phyloP scores from a whole-genome alignment of 2,797 vertebrate species.

The Okamejei kenojei region DNA sequence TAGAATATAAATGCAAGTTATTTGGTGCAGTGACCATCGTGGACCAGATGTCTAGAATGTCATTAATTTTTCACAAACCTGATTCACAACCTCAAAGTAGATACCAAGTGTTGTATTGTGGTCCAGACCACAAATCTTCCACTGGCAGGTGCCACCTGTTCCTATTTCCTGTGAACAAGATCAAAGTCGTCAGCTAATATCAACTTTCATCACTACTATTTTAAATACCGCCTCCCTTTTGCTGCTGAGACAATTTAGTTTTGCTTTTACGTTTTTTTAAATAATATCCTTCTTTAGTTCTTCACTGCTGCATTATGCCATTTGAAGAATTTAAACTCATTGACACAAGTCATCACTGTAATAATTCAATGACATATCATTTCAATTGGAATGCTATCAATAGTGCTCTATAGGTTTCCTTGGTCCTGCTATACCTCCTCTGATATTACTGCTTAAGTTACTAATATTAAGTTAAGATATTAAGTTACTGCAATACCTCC shows the following conservation, averaged over 20 bases:
- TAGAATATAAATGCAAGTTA: too few relatives aligned
- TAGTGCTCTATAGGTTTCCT: not conserved
- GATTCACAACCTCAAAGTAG: conserved; percentile 94
- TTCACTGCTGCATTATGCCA: not conserved
- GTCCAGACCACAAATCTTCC: conserved; percentile 93
- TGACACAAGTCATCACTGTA: not conserved
- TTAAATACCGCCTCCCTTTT: not conserved
- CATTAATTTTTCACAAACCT: conserved; percentile 63
- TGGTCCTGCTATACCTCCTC: not conserved
- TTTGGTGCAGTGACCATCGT: not conserved
- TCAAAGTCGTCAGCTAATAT: not conserved
- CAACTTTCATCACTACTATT: not conserved
- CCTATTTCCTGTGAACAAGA: conserved; percentile 78
- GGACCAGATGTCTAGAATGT: not conserved
- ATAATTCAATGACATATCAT: not conserved
- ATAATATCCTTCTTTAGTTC: not conserved
- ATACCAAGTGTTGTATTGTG: conserved; percentile 80
- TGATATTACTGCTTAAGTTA: too few relatives aligned
- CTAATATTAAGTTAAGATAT: not conserved
- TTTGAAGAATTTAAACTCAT: not conserved
- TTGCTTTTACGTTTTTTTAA: not conserved
- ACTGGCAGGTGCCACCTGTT: conserved; percentile 88
- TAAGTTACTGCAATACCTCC: not conserved
- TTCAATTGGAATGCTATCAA: not conserved
- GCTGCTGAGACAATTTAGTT: not conserved